phyloP scores from a whole-genome alignment of 2,888 invertebrate species.

The Lissocephala sabroskyi region DNA sequence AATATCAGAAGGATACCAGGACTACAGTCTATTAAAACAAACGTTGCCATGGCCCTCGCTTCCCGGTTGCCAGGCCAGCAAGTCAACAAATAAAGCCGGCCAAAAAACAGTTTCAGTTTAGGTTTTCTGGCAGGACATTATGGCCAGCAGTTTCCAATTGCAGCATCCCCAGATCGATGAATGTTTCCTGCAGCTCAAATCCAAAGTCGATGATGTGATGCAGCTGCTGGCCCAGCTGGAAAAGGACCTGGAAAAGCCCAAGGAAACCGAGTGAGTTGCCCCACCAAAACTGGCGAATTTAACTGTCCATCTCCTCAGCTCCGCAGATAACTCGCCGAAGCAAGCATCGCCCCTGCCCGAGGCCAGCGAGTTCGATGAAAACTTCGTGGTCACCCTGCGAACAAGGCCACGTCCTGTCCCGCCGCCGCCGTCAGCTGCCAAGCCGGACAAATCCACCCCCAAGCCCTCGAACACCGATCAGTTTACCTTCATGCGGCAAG shows the following conservation, averaged over 20 bases:
- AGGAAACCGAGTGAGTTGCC: conserved; percentile 28
- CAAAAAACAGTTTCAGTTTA: too few species aligned
- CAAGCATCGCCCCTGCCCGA: too few species aligned
- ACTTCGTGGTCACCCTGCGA: conserved; percentile 76
- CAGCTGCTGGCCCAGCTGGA: conserved; percentile 23
- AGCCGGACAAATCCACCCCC: conserved; percentile 6
- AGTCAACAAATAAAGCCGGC: too few species aligned
- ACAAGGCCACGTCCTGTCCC: conserved; percentile 66
- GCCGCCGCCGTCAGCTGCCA: not conserved
- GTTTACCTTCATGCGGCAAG: conserved; percentile 82
- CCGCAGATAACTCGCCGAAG: too few species aligned
- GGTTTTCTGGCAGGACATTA: too few species aligned
- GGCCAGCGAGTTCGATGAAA: too few species aligned
- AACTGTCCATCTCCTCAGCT: too few species aligned
- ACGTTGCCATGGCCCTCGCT: too few species aligned
- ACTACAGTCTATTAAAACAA: too few species aligned
- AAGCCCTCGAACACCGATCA: conserved; percentile 73
- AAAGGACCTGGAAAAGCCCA: conserved; percentile 16
- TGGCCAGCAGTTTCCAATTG: too few species aligned
- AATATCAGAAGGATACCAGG: too few species aligned
- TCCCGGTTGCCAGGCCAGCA: too few species aligned
- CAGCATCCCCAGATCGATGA: conserved; percentile 46
- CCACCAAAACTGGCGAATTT: not conserved
- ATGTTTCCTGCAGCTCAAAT: conserved; percentile 28
- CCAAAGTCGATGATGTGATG: conserved; percentile 43